Evolutionary conservation across 2,797 vertebrate genomes (phyloP).

Genomic region (Percopsis omiscomaycus): DNA sequence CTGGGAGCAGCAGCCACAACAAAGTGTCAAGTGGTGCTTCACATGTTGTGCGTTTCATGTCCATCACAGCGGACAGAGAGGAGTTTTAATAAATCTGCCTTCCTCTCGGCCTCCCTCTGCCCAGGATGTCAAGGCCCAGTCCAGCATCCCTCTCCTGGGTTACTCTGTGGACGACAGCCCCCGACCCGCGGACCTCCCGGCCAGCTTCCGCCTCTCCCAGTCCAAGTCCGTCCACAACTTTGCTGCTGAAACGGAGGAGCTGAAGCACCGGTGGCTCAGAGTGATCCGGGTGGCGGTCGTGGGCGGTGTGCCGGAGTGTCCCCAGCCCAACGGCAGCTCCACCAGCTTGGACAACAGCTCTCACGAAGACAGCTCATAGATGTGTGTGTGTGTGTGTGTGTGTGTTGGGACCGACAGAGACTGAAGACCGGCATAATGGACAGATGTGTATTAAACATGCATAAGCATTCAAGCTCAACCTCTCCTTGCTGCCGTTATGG

Average conservation of each 20-base stretch:
- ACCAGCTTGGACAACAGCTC: constrained; percentile 42
- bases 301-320: constrained; percentile 80
- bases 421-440: not conserved
- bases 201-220: constrained; percentile 91
- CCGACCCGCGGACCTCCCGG: constrained; percentile 81
- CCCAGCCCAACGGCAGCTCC: constrained; percentile 43
- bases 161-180: constrained; percentile 86
- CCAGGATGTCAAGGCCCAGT: constrained; percentile 95
- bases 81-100: not conserved
- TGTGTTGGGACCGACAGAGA: not conserved
- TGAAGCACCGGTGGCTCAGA: constrained; percentile 94
- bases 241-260: constrained; percentile 88
- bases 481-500: too few species aligned
- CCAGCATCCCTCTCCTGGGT: constrained; percentile 93
- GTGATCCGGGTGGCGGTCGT: constrained; percentile 88
- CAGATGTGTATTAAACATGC: too few species aligned
- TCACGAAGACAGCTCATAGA: constrained; percentile 65
- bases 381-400: not conserved
- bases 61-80: not conserved
- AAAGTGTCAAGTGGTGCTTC: too few species aligned
- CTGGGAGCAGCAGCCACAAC: too few species aligned
- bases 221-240: constrained; percentile 94
- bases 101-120: constrained; percentile 4
- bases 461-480: too few species aligned
- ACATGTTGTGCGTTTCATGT: too few species aligned